Base-by-base conservation (phyloP, 2,113 vertebrate species). In the Nibea albiflora region DNA sequence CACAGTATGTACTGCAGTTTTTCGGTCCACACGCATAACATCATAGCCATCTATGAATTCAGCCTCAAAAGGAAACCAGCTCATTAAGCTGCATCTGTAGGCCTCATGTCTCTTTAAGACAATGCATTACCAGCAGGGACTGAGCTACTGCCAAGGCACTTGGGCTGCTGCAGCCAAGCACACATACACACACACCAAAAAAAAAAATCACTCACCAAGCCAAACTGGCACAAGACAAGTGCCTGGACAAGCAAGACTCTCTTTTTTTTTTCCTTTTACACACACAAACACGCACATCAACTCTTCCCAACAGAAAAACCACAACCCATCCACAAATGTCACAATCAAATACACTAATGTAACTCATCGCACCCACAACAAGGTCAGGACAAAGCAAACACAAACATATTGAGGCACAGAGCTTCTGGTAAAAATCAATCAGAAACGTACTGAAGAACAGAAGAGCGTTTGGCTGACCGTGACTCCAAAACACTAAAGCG, bases 91-190 rank as follows among this genome's bases (percentile, higher is more conserved):
- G 70, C 78, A 87, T 86, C 76, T 85, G 57, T 75, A 72, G 75
- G 62, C 80, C 70, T 90, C 73, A 47, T 93, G 88, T 92, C 82
- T 88, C 87, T 90, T 91, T 90, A 92, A 93, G 90, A 85, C 72
- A 82, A 88, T 79, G 72, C 69, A 72, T 84, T 71, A 90, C 84
- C 80, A 91, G 89, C 89, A 77, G 79, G 88, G 87, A 89, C 73
- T 56, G 80, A 91, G 83, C 78, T 31, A 26, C 67, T 86, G 94
- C 92, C 93, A 95, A 85, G 82, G 81, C 89, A 90, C 89, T 87
- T 73, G 61, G 68, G 89, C 86, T 85, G 75, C 88, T 92, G 87
- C 69, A 78, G 91, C 90, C 90, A 94, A 92, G 91, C 84, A 89
- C 84, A 87, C 69, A 90, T 62, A 71, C 52, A 83, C 79, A 90